A percentile compares a stretch with the other conserved stretches of the same genome.
Evolutionary conservation across 1,140 invertebrate genomes (phyloP).

Genomic region (Pectinophora gossypiella): DNA sequence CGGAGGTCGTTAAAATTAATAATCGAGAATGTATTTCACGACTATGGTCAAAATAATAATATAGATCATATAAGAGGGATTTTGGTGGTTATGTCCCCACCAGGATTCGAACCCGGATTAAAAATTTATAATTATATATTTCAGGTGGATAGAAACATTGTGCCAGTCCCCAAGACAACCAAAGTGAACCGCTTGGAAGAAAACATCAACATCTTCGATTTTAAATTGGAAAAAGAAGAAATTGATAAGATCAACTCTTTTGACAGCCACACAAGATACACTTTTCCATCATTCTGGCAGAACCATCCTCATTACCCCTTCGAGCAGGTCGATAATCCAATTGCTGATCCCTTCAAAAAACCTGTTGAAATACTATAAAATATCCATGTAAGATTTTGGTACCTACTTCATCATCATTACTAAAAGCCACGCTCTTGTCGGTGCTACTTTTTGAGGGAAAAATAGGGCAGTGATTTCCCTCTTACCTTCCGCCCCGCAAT

Average conservation of each 20-base stretch:
- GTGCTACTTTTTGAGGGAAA: too few species aligned
- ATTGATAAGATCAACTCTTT: conserved; percentile 37
- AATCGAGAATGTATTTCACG: too few species aligned
- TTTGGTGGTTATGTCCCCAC: too few species aligned
- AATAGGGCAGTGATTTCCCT: too few species aligned
- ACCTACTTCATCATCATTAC: too few species aligned
- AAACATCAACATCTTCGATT: conserved; percentile 89
- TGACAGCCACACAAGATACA: conserved; percentile 33
- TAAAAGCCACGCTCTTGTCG: too few species aligned
- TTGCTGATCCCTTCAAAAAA: conserved; percentile 47
- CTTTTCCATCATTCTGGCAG: conserved; percentile 58
- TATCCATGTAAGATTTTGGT: too few species aligned
- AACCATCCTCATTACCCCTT: conserved; percentile 56
- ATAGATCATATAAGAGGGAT: too few species aligned
- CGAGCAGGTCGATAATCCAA: conserved; percentile 44
- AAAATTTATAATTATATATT: conserved; percentile 11
- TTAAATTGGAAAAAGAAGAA: conserved; percentile 79
- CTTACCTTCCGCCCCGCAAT: too few species aligned
- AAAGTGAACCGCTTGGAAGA: conserved; percentile 83
- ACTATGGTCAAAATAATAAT: too few species aligned
- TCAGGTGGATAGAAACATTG: conserved; percentile 84
- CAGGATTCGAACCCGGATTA: neutral
- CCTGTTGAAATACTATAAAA: too few species aligned
- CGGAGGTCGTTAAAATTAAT: too few species aligned
- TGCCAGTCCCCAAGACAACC: conserved; percentile 90